Percentiles rank a stretch among this genome's conserved stretches.
phyloP scores from a whole-genome alignment of 2,888 invertebrate species.

The Thalpophila matura region DNA sequence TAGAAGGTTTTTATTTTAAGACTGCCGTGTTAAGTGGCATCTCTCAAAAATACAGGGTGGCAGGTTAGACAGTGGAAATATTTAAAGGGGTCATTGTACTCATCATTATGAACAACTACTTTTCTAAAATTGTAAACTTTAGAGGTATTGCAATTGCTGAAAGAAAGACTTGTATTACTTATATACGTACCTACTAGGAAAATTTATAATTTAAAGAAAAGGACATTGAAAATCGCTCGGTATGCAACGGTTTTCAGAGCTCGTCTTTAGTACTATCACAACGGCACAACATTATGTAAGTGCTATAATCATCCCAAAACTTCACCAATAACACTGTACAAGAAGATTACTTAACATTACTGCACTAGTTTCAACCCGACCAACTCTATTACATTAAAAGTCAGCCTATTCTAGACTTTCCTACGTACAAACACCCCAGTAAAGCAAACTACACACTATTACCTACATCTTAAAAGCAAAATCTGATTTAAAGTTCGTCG shows the following conservation, averaged over 20 bases:
- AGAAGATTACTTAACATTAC: constrained; percentile 19
- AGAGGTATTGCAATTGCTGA: too few species aligned
- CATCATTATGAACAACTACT: too few species aligned
- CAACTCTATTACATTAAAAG: constrained; percentile 38
- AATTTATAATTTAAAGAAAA: too few species aligned
- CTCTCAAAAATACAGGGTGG: constrained; percentile 11
- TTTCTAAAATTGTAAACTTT: too few species aligned
- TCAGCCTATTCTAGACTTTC: constrained; percentile 31
- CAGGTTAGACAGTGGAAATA: too few species aligned
- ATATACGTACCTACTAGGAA: too few species aligned
- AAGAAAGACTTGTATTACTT: too few species aligned
- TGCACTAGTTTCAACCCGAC: constrained; percentile 22
- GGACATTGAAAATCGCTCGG: too few species aligned
- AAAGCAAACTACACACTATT: constrained; percentile 63
- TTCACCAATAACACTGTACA: constrained; percentile 17
- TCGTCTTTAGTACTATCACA: not conserved
- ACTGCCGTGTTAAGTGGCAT: constrained; percentile 12
- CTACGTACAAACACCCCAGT: constrained; percentile 48
- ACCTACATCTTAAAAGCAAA: constrained; percentile 75
- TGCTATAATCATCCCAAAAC: constrained; percentile 18
- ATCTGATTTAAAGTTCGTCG: constrained; percentile 79
- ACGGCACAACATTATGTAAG: not conserved
- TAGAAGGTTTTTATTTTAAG: constrained; percentile 36
- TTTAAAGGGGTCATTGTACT: too few species aligned
- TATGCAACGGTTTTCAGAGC: not conserved